Conservation (phyloP, 2,113 vertebrate species). For the Colinus virginianus region DNA sequence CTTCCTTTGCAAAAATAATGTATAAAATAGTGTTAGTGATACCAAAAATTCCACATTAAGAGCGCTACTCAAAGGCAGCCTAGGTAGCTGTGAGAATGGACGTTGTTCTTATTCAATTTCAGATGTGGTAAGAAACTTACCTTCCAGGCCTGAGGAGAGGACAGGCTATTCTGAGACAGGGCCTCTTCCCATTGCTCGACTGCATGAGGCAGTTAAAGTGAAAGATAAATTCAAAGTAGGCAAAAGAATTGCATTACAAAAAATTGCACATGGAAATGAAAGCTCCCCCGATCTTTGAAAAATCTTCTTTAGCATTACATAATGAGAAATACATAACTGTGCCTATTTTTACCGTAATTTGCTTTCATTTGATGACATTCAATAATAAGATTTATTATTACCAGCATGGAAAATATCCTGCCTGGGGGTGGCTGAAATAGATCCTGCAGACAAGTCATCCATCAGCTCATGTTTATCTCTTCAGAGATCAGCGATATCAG, state of each 20-base stretch:
- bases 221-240: neutral
- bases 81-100: conserved; percentile 5
- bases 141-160: neutral
- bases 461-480: conserved; percentile 65
- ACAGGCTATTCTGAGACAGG: conserved; percentile 16
- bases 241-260: conserved; percentile 2
- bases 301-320: conserved; percentile 39
- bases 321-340: conserved; percentile 55
- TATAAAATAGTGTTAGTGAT: neutral
- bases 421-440: conserved; percentile 67
- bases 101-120: conserved; percentile 28
- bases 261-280: neutral
- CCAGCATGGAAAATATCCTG: conserved; percentile 65
- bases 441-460: conserved; percentile 70
- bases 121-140: neutral
- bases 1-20: conserved; percentile 63
- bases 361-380: conserved; percentile 60
- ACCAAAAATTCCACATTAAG: neutral
- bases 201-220: neutral
- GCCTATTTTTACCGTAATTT: conserved; percentile 66
- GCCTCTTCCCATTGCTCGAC: neutral
- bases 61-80: neutral
- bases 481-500: conserved; percentile 55
- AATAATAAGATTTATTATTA: conserved; percentile 71
- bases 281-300: conserved; percentile 14